Base-by-base conservation (phyloP, 2,797 vertebrate species). In the Spinibarbus caldwelli region DNA sequence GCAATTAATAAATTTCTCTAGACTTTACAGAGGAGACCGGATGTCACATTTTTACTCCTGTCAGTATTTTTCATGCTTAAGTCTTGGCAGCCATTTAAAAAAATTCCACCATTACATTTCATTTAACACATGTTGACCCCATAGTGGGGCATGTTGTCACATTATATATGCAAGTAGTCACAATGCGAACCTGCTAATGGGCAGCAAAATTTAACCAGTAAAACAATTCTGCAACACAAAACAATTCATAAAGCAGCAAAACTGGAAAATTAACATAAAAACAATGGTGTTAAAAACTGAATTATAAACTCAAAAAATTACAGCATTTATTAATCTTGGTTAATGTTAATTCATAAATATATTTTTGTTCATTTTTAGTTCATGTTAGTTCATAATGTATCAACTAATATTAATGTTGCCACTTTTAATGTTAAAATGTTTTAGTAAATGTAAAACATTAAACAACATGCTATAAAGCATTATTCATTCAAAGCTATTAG, bases 21-120 rank as follows among this genome's bases (percentile, higher is more conserved):
- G 43, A 67, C 78, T 75, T 31, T 78, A 67, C 45, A 38, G 45
- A 49, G 5, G 23, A 72, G n/a, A n/a, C 26, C 11, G 2, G 57
- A 38, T 36, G 81, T 4, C n/a, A 29, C n/a, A 43, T n/a, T 26
- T 57, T 57, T 31, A 26, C 5, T 26, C 49, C 34, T 10, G 49
- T 59, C 15, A 87, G 52, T 59, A 78, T 85, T 67, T 82, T 82
- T 70, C 52, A 77, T 45, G 23, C 66, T 54, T 6, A 21, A n/a
- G 52, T 62, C 36, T 78, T 38, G 36, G n/a, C 59, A 29, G 23
- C 52, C 34, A 41, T 57, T 38, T 9, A 54, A 38, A 38, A 54
- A 8, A 75, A 57, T 0, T 57, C 4, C 34, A 41, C 7, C 1
- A 5, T 77, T 77, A 57, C 4, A 26, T 14, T 77, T 17, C 4